These are phyloP conservation scores for Saccopteryx leptura DNA, from an alignment of 2,113 vertebrate genomes.

Conservation along the genomic window DNA sequence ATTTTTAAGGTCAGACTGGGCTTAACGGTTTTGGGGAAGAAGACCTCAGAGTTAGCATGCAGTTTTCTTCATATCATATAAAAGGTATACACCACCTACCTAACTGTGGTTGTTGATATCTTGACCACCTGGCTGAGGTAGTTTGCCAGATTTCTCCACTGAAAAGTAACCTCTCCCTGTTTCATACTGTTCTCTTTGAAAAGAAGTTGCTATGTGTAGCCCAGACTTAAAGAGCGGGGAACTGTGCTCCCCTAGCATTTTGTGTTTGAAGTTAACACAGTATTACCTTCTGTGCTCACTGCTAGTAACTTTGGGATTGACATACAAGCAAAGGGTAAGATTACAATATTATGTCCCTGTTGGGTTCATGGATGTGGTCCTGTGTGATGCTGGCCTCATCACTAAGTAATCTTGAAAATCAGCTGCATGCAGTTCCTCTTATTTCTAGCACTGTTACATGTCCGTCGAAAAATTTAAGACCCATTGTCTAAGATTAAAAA, in stretches of 20 bases:
- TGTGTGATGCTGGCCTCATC: neutral
- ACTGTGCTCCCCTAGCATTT: rapidly evolving
- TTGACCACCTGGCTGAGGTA: neutral
- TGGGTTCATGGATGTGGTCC: neutral
- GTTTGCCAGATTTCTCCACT: neutral
- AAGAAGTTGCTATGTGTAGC: neutral
- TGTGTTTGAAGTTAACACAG: neutral
- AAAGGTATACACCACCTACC: too few relatives aligned
- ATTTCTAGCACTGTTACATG: neutral
- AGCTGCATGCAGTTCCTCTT: neutral
- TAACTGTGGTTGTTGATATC: too few relatives aligned
- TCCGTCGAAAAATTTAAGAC: neutral
- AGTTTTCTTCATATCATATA: neutral
- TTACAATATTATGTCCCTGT: neutral
- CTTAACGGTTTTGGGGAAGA: neutral
- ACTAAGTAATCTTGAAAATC: neutral
- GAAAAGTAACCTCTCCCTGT: neutral
- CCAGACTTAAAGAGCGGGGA: neutral
- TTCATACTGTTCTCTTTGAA: neutral
- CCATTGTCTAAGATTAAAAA: neutral
- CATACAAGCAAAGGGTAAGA: neutral
- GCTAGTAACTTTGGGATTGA: neutral
- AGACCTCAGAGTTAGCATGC: neutral
- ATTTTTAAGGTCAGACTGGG: neutral
- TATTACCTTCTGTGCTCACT: neutral